phyloP scores from a whole-genome alignment of 2,888 invertebrate species.

The Pherbina coryleti region DNA sequence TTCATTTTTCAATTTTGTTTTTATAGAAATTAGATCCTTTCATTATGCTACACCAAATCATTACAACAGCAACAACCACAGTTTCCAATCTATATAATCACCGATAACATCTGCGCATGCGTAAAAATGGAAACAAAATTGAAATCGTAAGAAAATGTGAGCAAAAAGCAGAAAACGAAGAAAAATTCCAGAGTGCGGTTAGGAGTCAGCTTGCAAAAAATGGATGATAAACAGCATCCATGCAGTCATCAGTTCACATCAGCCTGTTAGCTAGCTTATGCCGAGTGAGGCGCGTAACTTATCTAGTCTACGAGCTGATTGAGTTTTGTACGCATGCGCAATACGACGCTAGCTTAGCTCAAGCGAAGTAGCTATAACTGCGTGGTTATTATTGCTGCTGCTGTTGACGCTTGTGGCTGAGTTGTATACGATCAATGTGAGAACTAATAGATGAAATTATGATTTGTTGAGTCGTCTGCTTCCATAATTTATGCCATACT shows the following conservation, averaged over 20 bases:
- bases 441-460: constrained; percentile 48
- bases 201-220: constrained; percentile 19
- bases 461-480: constrained; percentile 43
- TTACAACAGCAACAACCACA: constrained; percentile 27
- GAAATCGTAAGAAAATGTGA: constrained; percentile 30
- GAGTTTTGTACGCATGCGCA: constrained; percentile 46
- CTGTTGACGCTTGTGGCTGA: not conserved
- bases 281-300: constrained; percentile 21
- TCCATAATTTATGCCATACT: constrained; percentile 19
- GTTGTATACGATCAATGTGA: constrained; percentile 48
- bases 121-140: constrained; percentile 46
- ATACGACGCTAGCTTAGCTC: not conserved
- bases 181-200: constrained; percentile 38
- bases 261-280: not conserved
- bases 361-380: not conserved
- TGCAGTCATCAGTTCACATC: constrained; percentile 11
- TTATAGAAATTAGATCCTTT: constrained; percentile 48
- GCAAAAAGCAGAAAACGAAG: not conserved
- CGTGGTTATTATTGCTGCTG: not conserved
- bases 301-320: constrained; percentile 11
- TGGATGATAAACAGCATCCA: constrained; percentile 36
- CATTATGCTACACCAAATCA: constrained; percentile 4
- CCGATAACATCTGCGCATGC: constrained; percentile 47
- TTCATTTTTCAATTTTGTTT: constrained; percentile 45
- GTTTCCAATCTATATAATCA: constrained; percentile 38